phyloP scores from a whole-genome alignment of 2,797 vertebrate species.

The Betta splendens region DNA sequence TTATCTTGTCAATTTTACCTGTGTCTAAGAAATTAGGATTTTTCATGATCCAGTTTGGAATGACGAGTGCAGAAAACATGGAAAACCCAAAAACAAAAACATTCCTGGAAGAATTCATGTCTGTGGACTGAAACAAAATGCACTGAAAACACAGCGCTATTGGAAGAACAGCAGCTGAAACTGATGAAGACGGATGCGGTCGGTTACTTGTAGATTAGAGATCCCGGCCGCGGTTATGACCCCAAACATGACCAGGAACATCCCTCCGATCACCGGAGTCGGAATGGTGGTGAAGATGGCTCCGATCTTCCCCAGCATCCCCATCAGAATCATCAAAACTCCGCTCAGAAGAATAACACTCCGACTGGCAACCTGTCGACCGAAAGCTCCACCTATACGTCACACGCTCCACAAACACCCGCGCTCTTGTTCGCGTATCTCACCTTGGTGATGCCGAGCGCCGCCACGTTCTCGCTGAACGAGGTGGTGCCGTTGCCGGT shows the following conservation, averaged over 20 bases:
- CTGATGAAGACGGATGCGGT: neutral
- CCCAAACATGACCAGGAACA: constrained; percentile 94
- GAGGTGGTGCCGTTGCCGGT: constrained; percentile 94
- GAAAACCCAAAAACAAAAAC: constrained; percentile 95
- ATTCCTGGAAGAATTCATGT: constrained; percentile 96
- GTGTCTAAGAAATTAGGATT: constrained; percentile 82
- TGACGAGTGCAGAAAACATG: constrained; percentile 85
- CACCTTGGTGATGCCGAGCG: constrained; percentile 93
- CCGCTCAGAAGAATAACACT: constrained; percentile 86
- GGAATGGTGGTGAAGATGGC: constrained; percentile 92
- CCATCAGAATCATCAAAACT: constrained; percentile 86
- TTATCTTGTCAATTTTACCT: constrained; percentile 70
- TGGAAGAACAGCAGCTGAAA: neutral
- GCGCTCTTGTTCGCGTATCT: constrained; percentile 11
- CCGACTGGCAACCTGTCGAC: constrained; percentile 89
- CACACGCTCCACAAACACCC: neutral
- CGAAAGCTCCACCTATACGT: neutral
- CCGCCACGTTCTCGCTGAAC: constrained; percentile 93
- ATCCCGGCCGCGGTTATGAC: constrained; percentile 89
- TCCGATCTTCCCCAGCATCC: constrained; percentile 88
- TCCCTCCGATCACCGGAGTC: constrained; percentile 89
- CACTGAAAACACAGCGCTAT: neutral
- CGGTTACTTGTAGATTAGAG: constrained; percentile 90
- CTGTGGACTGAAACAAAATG: constrained; percentile 81
- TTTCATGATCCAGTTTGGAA: constrained; percentile 90